Evolutionary conservation across 2,888 invertebrate species (phyloP), one percentile per base, ranked within the genome.

Genomic region (Melinopterus prodromus): DNA sequence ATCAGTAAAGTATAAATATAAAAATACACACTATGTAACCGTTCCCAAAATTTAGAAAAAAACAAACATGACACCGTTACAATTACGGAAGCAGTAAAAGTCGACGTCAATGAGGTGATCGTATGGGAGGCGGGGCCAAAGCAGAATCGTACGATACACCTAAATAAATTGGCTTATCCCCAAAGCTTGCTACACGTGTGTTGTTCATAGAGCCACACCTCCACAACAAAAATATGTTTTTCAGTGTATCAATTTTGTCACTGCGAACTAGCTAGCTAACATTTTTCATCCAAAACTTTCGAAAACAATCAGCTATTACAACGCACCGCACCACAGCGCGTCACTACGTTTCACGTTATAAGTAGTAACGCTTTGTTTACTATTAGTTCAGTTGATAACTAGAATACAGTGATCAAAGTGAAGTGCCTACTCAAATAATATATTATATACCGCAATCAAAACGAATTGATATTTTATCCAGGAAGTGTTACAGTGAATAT

Each of bases 111-210:
- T 74, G 74, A 74, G 74, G 74, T 74, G 74, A 74, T 74, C 53
- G 53, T 53, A 37, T 26, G 36, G 36, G 36, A 74, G 74, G 74
- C 74, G 74, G 35, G 36, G 74, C 74, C 35, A 16, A 35, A 26
- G 16, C 6, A 37, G 35, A 74, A 35, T 74, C 74, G 74, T 74
- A 74, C 74, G 74, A 74, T 74, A 74, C 74, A n/a, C 74, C 74
- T n/a, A 74, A 74, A 74, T 74, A 74, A 74, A 74, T 74, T 74
- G 74, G 74, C 74, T 74, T 74, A 74, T 35, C 35, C 15, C 74
- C 74, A 74, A 35, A 53, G 36, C 35, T 12, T 6, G 16, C 9
- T 74, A 35, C 74, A 74, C 74, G 74, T 74, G 74, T 74, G 12
- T 35, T 0, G 71, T n/a, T 26, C 35, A 36, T 0, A 71, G 36